Base-by-base conservation (phyloP, 2,113 vertebrate species). In the Neotoma lepida region DNA sequence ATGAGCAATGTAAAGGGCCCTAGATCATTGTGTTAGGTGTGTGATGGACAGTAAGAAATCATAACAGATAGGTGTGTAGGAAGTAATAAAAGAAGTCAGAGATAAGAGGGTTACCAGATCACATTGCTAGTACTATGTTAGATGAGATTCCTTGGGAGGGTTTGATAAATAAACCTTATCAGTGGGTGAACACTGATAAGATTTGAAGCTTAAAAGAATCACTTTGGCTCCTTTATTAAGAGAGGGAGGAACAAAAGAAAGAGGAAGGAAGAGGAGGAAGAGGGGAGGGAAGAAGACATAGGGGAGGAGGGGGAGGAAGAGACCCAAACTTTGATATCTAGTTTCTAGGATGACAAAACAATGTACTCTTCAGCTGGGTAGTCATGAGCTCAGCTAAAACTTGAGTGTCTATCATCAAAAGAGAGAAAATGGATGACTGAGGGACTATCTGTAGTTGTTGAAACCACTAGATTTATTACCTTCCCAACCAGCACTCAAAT, bases 161-260 rank as follows among this genome's bases (percentile, higher is more conserved):
- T 56, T 85, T 26, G 35, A 78, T 14, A 84, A 84, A n/a, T 28
- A 10, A 28, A n/a, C n/a, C n/a, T n/a, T n/a, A n/a, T n/a, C 44
- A 68, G 39, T 61, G 44, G 14, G 46, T 1, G 15, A 41, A 61
- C 56, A 56, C 0, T 46, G n/a, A 71, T 84, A 24, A 58, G 30
- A 82, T 15, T 71, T 49, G 49, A 54, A 9, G 20, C 41, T 85
- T 90, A 56, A 93, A 90, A 96, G 15, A 35, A 87, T 95, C 26
- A 22, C n/a, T 39, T 2, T 88, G 66, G 9, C 15, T 94, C 30
- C 0, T 86, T 35, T 93, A 33, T 44, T 77, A 58, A 39, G 6
- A 61, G 6, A 6, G 41, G 56, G n/a, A 63, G 15, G 4, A 84
- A 63, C 14, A 84, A 41, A 10, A 85, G 5, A 63, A 35, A 66